phyloP scores from a whole-genome alignment of 2,113 vertebrate genomes.

The Saguinus imperator region DNA sequence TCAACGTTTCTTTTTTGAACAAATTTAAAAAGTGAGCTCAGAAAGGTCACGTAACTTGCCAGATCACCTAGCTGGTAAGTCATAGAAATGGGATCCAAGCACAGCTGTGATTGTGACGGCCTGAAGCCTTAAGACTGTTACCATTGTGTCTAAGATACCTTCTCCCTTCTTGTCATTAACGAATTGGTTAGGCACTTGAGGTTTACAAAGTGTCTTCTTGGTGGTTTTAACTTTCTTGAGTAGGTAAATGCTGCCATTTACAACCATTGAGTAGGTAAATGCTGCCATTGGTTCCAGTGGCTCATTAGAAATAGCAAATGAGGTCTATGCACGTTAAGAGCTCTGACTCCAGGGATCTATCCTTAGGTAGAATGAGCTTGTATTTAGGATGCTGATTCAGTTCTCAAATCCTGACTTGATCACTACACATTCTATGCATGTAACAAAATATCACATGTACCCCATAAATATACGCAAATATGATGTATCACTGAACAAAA shows the following conservation, averaged over 20 bases:
- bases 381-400: rapidly evolving
- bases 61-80: background rate
- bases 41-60: background rate
- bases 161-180: background rate
- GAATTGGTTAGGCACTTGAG: background rate
- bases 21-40: background rate
- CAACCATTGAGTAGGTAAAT: background rate
- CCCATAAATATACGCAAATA: background rate
- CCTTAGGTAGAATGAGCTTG: too few species aligned
- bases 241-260: too few species aligned
- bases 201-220: background rate
- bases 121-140: background rate
- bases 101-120: too few species aligned
- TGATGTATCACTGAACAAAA: background rate
- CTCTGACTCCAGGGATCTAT: background rate
- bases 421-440: background rate
- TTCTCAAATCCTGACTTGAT: background rate
- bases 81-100: background rate
- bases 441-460: background rate
- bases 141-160: background rate
- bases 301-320: background rate
- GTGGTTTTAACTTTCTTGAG: background rate
- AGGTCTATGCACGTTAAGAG: background rate
- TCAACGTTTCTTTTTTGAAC: background rate
- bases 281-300: too few species aligned